Conservation (phyloP, 1,140 invertebrate species). For the Trinorchestia longiramus region DNA sequence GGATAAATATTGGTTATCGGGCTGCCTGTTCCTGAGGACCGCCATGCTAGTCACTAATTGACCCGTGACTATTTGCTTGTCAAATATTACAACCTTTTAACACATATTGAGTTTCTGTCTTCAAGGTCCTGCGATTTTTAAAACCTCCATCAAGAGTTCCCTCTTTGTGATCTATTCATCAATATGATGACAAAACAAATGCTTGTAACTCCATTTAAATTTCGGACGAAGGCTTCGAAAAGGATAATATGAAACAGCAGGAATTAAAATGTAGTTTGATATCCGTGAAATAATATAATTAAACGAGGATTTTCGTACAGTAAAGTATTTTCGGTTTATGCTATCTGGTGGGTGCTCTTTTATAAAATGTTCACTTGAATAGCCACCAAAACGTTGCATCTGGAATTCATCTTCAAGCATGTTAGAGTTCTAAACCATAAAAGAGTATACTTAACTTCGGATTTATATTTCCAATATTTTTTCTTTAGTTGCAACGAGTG, state of each 20-base stretch:
- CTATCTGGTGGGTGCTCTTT: neutral
- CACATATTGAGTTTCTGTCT: neutral
- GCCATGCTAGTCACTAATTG: neutral
- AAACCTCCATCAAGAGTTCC: neutral
- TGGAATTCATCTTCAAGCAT: neutral
- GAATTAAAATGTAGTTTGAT: neutral
- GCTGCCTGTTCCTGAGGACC: neutral
- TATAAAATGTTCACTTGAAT: neutral
- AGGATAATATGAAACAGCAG: neutral
- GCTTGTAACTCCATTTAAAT: neutral
- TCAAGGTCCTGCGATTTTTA: neutral
- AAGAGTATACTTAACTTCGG: neutral
- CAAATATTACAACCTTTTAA: neutral
- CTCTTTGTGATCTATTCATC: no score
- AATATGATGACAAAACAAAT: neutral
- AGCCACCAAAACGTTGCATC: neutral
- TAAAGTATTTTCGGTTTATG: neutral
- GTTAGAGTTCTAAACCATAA: neutral
- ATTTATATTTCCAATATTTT: neutral
- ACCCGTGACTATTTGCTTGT: neutral
- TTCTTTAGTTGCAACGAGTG: neutral
- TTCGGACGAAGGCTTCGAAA: neutral
- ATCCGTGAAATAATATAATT: neutral
- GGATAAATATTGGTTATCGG: neutral
- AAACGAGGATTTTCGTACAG: neutral